Percentiles rank a stretch among this genome's conserved stretches.
Conservation (phyloP, 2,797 vertebrate genomes). For the Diceros bicornis region DNA sequence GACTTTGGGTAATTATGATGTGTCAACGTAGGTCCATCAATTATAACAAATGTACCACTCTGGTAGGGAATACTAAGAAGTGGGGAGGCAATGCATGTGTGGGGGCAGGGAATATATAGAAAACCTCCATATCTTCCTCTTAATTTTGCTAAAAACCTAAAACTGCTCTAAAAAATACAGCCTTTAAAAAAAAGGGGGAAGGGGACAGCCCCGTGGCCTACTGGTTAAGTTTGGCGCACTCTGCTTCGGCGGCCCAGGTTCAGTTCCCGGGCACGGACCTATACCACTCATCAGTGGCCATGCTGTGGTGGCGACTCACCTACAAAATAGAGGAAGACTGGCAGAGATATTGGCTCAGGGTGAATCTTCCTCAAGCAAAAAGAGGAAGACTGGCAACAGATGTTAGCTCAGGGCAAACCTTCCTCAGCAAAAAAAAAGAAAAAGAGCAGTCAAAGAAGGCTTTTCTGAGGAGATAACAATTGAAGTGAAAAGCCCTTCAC, state of each 20-base stretch:
- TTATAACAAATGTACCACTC: neutral
- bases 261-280: too few species aligned
- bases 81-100: neutral
- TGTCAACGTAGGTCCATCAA: neutral
- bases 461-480: neutral
- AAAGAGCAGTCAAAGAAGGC: neutral
- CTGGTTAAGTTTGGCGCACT: too few species aligned
- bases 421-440: neutral
- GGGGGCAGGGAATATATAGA: neutral
- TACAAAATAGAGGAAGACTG: too few species aligned
- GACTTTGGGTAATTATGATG: neutral
- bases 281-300: too few species aligned
- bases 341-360: too few species aligned
- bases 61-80: neutral
- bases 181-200: neutral
- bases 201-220: too few species aligned
- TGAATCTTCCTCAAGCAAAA: too few species aligned
- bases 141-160: neutral
- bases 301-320: too few species aligned
- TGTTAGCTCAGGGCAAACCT: too few species aligned
- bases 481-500: neutral
- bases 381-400: too few species aligned
- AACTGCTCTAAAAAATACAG: neutral
- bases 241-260: too few species aligned
- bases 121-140: neutral